Evolutionary conservation across 2,797 vertebrate genomes (phyloP).

Genomic region (Clarias pachynema): DNA sequence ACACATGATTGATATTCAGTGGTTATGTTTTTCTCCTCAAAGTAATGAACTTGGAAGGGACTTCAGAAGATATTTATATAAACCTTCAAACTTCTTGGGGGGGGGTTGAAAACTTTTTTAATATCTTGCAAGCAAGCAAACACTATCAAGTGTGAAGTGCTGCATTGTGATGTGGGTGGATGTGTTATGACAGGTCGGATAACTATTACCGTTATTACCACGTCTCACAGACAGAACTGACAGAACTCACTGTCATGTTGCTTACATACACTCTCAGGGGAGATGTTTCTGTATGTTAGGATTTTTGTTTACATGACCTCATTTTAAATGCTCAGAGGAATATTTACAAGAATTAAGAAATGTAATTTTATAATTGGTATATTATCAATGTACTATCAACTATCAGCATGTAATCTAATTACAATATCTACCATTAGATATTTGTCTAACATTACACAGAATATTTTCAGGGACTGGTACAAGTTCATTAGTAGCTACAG

Average conservation of each 20-base stretch:
- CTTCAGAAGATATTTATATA: background rate
- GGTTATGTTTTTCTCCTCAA: background rate
- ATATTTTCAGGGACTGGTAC: background rate
- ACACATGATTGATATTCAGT: background rate
- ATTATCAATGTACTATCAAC: background rate
- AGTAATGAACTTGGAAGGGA: background rate
- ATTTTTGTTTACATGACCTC: background rate
- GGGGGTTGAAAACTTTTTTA: background rate
- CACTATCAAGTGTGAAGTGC: background rate
- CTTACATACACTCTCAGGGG: background rate
- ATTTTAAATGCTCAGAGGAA: background rate
- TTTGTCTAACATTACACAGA: background rate
- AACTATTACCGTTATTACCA: background rate
- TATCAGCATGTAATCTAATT: background rate
- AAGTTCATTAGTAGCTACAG: background rate
- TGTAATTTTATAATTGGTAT: background rate
- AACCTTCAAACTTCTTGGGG: background rate
- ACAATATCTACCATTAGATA: background rate
- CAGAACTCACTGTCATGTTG: background rate
- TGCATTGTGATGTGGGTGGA: background rate
- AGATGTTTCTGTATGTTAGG: background rate
- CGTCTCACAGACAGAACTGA: background rate
- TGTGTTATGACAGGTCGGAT: slow-evolving; percentile 24
- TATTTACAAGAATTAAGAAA: background rate
- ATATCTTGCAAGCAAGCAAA: background rate